Conservation (phyloP, 2,797 vertebrate genomes). For the Paratrypauchen microcephalus region DNA sequence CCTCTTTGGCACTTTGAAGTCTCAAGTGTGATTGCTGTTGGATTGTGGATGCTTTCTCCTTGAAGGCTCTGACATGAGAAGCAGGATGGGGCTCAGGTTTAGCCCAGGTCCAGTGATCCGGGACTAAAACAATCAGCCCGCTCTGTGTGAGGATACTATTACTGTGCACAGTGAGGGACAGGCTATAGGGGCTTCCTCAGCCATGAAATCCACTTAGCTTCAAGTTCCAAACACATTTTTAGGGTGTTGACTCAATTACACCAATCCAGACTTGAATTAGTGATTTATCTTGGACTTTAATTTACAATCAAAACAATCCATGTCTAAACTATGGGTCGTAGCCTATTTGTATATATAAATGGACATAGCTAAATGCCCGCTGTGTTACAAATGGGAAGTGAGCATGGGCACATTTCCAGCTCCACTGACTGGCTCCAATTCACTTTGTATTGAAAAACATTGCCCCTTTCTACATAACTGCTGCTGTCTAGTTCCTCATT, state of each 20-base stretch:
- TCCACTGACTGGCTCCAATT: too few species aligned
- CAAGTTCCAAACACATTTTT: constrained; percentile 63
- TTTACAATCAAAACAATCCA: constrained; percentile 27
- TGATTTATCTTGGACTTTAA: constrained; percentile 38
- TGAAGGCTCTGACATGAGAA: constrained; percentile 84
- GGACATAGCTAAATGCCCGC: too few species aligned
- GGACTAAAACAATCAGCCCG: constrained; percentile 83
- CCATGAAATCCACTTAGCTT: constrained; percentile 65
- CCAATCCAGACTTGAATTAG: constrained; percentile 40
- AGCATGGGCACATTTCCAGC: too few species aligned
- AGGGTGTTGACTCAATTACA: constrained; percentile 70
- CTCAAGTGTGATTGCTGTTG: constrained; percentile 85
- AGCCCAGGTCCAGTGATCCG: constrained; percentile 79
- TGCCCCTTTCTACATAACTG: too few species aligned
- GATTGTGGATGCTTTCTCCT: constrained; percentile 76
- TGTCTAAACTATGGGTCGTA: neutral
- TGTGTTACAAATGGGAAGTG: too few species aligned
- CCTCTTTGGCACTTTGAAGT: constrained; percentile 81
- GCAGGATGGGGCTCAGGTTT: constrained; percentile 77
- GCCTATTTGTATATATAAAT: too few species aligned
- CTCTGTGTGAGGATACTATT: constrained; percentile 80
- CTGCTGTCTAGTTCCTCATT: too few species aligned
- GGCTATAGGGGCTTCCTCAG: constrained; percentile 68
- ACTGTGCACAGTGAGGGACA: constrained; percentile 71
- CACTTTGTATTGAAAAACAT: too few species aligned